A percentile compares a stretch with the other conserved stretches of the same genome.
These are phyloP conservation scores for Drosophila basisetae DNA, from an alignment of 2,888 invertebrate species.

Conservation along the genomic window DNA sequence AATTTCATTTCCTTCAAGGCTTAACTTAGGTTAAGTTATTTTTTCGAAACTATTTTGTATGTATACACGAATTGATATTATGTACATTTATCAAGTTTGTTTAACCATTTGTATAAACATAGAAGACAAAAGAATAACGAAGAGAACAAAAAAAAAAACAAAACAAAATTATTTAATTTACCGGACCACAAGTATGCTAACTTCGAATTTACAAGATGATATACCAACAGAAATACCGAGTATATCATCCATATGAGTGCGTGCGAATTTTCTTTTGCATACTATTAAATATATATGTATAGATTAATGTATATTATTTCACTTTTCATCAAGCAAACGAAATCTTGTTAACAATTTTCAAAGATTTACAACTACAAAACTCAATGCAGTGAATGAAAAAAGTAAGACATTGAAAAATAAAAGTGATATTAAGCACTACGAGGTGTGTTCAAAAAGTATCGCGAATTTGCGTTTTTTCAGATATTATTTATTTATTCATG, in stretches of 20 bases:
- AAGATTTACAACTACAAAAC: conserved; percentile 52
- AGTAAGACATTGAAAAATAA: conserved; percentile 47
- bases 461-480: too few relatives aligned
- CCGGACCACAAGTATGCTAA: conserved; percentile 71
- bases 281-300: conserved; percentile 51
- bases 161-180: conserved; percentile 61
- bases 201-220: conserved; percentile 73
- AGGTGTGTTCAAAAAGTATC: too few relatives aligned
- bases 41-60: conserved; percentile 59
- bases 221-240: conserved; percentile 15
- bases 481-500: too few relatives aligned
- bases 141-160: conserved; percentile 24
- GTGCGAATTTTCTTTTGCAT: conserved; percentile 60
- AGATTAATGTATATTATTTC: conserved; percentile 39
- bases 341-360: conserved; percentile 68
- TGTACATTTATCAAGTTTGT: conserved; percentile 58
- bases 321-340: conserved; percentile 50
- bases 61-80: conserved; percentile 68
- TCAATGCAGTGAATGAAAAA: conserved; percentile 35
- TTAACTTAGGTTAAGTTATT: conserved; percentile 67
- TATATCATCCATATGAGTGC: conserved; percentile 47
- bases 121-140: conserved; percentile 27
- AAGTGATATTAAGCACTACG: conserved; percentile 75
- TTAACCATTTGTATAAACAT: conserved; percentile 41
- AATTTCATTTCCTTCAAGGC: conserved; percentile 72